Evolutionary conservation across 2,888 invertebrate species (phyloP).

Genomic region (Tinea pellionella): DNA sequence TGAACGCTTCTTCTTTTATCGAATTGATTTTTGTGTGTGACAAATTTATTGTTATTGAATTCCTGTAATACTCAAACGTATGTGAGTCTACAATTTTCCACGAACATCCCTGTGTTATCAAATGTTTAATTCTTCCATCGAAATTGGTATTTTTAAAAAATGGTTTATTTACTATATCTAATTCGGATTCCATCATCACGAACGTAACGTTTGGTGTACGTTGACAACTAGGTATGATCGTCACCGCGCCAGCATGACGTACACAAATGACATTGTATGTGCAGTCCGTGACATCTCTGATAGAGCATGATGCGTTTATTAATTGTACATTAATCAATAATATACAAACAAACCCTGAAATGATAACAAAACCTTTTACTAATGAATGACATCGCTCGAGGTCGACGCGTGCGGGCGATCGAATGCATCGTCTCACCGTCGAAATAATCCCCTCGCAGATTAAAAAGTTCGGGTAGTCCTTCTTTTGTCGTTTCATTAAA

Average conservation of each 20-base stretch:
- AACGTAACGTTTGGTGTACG: constrained; percentile 33
- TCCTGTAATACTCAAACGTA: constrained; percentile 38
- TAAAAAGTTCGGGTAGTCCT: too few relatives aligned
- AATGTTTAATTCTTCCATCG: constrained; percentile 38
- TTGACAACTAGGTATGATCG: constrained; percentile 28
- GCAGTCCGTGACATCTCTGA: constrained; percentile 25
- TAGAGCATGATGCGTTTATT: constrained; percentile 21
- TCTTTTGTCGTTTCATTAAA: too few relatives aligned
- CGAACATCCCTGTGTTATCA: constrained; percentile 29
- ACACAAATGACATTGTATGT: constrained; percentile 35
- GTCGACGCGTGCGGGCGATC: too few relatives aligned
- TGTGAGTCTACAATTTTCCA: constrained; percentile 32
- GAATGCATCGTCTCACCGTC: too few relatives aligned
- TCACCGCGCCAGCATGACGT: constrained; percentile 25
- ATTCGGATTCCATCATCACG: constrained; percentile 27
- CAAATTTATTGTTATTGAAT: constrained; percentile 30
- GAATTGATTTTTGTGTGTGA: constrained; percentile 31
- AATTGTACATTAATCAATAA: not conserved
- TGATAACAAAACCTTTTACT: too few relatives aligned
- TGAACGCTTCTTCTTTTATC: constrained; percentile 36
- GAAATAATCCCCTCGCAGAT: too few relatives aligned
- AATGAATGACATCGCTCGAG: too few relatives aligned
- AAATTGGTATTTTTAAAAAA: constrained; percentile 53
- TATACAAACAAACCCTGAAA: not conserved
- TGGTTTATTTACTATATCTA: constrained; percentile 25